Conservation (phyloP, 2,797 vertebrate genomes). For the Karalla daura region DNA sequence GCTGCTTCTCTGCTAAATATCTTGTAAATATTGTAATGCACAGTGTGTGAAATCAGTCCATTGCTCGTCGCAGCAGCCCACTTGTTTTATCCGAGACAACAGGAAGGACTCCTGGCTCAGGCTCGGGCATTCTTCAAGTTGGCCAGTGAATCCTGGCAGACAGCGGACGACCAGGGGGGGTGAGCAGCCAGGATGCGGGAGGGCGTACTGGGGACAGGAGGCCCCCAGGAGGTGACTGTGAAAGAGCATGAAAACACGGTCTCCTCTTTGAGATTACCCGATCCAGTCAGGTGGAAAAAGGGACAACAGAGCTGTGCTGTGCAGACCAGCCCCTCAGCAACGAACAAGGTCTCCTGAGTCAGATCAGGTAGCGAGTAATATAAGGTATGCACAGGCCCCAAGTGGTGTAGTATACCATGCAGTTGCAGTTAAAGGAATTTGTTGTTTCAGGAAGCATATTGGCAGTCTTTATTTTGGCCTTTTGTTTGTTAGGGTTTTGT, state of each 20-base stretch:
- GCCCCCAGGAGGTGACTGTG: conserved; percentile 18
- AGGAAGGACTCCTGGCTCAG: background rate
- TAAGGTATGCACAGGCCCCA: background rate
- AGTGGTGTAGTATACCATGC: background rate
- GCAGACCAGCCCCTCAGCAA: conserved; percentile 5
- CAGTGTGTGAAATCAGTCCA: background rate
- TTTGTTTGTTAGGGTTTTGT: too few species aligned
- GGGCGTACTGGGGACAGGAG: conserved; percentile 2
- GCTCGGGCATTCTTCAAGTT: conserved; percentile 31
- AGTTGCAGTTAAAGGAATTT: background rate
- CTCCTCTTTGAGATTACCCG: conserved; percentile 13
- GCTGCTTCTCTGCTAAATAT: background rate
- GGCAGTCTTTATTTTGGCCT: background rate
- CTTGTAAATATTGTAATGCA: conserved; percentile 6
- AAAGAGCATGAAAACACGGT: conserved; percentile 7
- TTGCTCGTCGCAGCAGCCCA: conserved; percentile 12
- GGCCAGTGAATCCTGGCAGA: conserved; percentile 20
- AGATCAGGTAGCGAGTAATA: conserved; percentile 23
- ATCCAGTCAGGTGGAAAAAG: conserved; percentile 27
- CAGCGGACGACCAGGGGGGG: conserved; percentile 30
- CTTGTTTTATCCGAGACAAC: conserved; percentile 9
- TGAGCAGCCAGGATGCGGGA: background rate
- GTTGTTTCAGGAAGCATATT: background rate
- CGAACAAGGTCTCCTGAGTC: conserved; percentile 11
- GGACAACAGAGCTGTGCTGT: background rate